phyloP scores from a whole-genome alignment of 2,888 invertebrate genomes.

The Malthinus flaveolus region DNA sequence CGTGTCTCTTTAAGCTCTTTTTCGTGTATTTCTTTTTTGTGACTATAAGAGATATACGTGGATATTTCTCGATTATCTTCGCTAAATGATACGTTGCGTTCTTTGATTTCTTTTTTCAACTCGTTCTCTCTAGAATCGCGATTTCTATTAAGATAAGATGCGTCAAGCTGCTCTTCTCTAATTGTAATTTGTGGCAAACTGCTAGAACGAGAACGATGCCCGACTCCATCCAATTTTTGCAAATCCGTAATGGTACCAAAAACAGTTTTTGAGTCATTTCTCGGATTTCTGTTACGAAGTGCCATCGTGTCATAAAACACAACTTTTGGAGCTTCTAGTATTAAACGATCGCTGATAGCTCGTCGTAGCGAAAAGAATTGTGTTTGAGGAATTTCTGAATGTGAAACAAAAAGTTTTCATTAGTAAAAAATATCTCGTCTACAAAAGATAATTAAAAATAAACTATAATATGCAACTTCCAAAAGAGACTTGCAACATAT shows the following conservation, averaged over 20 bases:
- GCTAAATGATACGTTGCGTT: background rate
- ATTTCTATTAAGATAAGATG: background rate
- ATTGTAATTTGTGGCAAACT: conserved; percentile 20
- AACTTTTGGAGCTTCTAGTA: conserved; percentile 53
- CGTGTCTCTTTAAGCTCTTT: too few relatives aligned
- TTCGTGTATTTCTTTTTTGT: background rate
- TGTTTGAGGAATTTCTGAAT: conserved; percentile 20
- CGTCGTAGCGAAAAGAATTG: conserved; percentile 46
- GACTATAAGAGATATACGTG: background rate
- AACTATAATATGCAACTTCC: background rate
- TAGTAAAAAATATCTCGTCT: background rate
- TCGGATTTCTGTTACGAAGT: conserved; percentile 65
- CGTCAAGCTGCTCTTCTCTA: background rate
- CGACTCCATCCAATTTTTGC: conserved; percentile 38
- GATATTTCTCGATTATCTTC: background rate
- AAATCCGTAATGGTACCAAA: conserved; percentile 55
- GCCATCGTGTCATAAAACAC: conserved; percentile 84
- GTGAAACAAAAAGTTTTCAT: background rate
- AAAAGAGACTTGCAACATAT: background rate
- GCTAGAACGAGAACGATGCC: conserved; percentile 14
- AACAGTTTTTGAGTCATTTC: conserved; percentile 65
- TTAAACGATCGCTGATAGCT: conserved; percentile 53
- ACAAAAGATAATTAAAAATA: too few relatives aligned
- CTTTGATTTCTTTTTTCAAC: background rate
- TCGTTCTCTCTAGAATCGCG: background rate